A percentile compares a stretch with the other conserved stretches of the same genome.
These are phyloP conservation scores for Malacoctenus gilli DNA, from an alignment of 2,797 vertebrate genomes.

Conservation along the genomic window DNA sequence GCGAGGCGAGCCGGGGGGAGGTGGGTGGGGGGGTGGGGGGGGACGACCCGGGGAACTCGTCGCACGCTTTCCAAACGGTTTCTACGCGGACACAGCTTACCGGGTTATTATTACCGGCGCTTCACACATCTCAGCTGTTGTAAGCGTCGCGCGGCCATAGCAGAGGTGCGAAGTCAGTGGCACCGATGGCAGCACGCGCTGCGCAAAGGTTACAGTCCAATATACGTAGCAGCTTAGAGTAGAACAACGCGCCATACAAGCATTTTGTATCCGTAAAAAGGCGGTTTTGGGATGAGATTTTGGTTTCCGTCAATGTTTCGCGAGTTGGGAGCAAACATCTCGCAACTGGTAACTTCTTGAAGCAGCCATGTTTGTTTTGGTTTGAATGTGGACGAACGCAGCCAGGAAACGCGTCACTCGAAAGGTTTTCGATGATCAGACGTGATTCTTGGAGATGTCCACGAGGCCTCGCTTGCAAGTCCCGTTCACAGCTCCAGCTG, in stretches of 20 bases:
- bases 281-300: too few species aligned
- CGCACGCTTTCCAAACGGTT: slow-evolving; percentile 59
- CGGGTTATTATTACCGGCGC: slow-evolving; percentile 34
- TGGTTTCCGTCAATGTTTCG: too few species aligned
- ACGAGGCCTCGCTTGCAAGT: slow-evolving; percentile 1
- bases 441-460: slow-evolving; percentile 1
- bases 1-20: slow-evolving; percentile 37
- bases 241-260: neutral
- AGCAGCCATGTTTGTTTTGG: neutral
- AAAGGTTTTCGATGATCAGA: slow-evolving; percentile 3
- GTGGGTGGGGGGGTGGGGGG: too few species aligned
- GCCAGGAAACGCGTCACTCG: neutral
- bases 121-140: slow-evolving; percentile 33
- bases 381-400: neutral
- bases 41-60: slow-evolving; percentile 44
- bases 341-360: neutral
- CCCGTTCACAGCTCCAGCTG: slow-evolving; percentile 23
- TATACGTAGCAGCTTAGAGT: neutral
- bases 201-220: neutral
- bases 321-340: too few species aligned
- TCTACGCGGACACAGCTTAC: slow-evolving; percentile 37
- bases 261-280: too few species aligned
- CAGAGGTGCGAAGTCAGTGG: slow-evolving; percentile 20
- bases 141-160: slow-evolving; percentile 15
- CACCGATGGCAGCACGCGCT: neutral